Percentiles rank a stretch among this genome's conserved stretches.
Evolutionary conservation across 2,797 vertebrate genomes (phyloP).

Genomic region (Hydrocynus forskahlii): DNA sequence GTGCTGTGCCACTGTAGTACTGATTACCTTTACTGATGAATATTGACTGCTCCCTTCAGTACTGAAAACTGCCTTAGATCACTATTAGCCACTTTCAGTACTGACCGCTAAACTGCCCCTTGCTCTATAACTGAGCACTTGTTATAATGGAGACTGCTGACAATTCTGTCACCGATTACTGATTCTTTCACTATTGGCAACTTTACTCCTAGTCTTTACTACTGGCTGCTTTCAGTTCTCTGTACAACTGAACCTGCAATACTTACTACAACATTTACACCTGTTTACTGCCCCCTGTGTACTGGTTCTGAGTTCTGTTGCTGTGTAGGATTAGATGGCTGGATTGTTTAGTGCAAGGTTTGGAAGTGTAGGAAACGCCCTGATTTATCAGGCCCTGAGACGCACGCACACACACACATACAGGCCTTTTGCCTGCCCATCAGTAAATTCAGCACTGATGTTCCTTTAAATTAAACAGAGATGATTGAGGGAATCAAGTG

Average conservation of each 20-base stretch:
- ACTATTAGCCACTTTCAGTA: not conserved
- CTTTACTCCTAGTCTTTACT: not conserved
- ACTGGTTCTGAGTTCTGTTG: not conserved
- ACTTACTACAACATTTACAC: not conserved
- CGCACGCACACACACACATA: no score
- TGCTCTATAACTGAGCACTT: no score
- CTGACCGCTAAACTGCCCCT: not conserved
- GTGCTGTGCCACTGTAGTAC: no score
- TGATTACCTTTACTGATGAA: not conserved
- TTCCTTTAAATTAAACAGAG: no score
- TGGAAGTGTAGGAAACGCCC: not conserved
- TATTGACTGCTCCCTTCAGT: not conserved
- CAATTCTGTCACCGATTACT: not conserved
- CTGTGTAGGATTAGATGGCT: not conserved
- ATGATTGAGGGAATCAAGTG: no score
- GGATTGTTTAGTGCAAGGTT: not conserved
- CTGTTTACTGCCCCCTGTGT: not conserved
- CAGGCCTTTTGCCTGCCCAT: no score
- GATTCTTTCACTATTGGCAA: not conserved
- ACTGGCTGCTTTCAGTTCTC: not conserved
- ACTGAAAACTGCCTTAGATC: not conserved
- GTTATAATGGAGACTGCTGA: no score
- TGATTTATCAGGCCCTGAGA: constrained; percentile 40
- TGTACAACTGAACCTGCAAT: not conserved
- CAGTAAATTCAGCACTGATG: no score